Evolutionary conservation across 2,888 invertebrate genomes (phyloP).

Genomic region (Drosophila ezoana): DNA sequence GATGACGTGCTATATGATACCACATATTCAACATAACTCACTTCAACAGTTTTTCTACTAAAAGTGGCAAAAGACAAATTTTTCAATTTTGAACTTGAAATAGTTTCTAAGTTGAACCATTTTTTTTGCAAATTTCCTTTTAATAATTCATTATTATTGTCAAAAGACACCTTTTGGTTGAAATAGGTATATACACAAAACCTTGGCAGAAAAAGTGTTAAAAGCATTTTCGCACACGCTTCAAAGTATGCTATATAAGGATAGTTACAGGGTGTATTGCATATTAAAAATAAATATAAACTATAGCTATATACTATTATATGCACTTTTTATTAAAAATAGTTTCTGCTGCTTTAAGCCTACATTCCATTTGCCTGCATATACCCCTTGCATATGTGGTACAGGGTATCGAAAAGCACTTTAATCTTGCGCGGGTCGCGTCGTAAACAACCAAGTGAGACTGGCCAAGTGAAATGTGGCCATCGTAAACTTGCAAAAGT

Average conservation of each 20-base stretch:
- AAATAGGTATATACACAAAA: too few species aligned
- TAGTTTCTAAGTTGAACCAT: too few species aligned
- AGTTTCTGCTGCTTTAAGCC: not conserved
- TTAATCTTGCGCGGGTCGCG: conserved; percentile 45
- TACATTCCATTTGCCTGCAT: not conserved
- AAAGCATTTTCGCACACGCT: not conserved
- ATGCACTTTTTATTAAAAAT: too few species aligned
- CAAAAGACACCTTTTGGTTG: too few species aligned
- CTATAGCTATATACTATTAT: too few species aligned
- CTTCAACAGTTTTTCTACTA: too few species aligned
- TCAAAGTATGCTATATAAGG: conserved; percentile 36
- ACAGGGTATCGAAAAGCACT: conserved; percentile 54
- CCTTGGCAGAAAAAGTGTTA: too few species aligned
- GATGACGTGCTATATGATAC: conserved; percentile 15
- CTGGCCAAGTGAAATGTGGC: conserved; percentile 44
- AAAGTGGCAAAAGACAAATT: too few species aligned
- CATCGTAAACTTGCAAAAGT: conserved; percentile 60
- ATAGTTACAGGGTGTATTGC: not conserved
- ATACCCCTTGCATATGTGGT: conserved; percentile 30
- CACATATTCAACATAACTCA: not conserved
- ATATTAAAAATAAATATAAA: too few species aligned
- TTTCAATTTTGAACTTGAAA: too few species aligned
- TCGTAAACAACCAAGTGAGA: conserved; percentile 52
- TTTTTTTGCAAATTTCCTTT: too few species aligned
- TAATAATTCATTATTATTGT: too few species aligned